Conservation (phyloP, 2,888 invertebrate species). For the Mamestra brassicae region DNA sequence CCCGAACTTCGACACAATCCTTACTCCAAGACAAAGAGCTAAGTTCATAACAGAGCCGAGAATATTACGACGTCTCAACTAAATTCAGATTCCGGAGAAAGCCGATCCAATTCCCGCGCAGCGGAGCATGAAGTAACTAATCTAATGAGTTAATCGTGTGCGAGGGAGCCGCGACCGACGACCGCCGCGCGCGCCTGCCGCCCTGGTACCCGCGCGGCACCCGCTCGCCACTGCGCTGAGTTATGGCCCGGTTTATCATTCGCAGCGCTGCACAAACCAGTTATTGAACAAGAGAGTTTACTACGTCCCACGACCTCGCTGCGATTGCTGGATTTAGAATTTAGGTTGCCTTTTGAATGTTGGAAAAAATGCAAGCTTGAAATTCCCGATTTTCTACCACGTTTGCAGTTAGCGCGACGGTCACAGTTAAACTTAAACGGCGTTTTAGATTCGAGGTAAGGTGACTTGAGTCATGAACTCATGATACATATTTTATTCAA, state of each 20-base stretch:
- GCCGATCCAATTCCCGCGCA: constrained; percentile 60
- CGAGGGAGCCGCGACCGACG: constrained; percentile 40
- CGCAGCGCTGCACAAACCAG: constrained; percentile 55
- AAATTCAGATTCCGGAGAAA: constrained; percentile 57
- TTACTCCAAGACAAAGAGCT: constrained; percentile 23
- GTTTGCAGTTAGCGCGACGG: neutral
- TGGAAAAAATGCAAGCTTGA: constrained; percentile 1
- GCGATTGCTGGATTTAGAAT: constrained; percentile 27
- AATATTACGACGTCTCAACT: constrained; percentile 54
- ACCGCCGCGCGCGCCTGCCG: constrained; percentile 31
- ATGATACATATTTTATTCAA: too few species aligned
- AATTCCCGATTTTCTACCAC: neutral
- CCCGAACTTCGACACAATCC: constrained; percentile 18
- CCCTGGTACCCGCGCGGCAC: constrained; percentile 9
- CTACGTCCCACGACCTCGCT: constrained; percentile 16
- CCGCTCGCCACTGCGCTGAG: constrained; percentile 44
- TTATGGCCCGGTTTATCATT: constrained; percentile 60
- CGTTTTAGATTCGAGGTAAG: neutral
- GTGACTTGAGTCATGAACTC: too few species aligned
- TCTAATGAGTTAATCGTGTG: constrained; percentile 65
- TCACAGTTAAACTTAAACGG: too few species aligned
- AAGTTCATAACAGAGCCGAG: constrained; percentile 33
- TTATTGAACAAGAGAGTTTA: constrained; percentile 57
- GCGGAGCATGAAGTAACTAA: constrained; percentile 61
- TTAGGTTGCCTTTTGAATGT: constrained; percentile 8